Evolutionary conservation across 2,113 vertebrate genomes (phyloP).

Genomic region (Psittacula cyanocephala): DNA sequence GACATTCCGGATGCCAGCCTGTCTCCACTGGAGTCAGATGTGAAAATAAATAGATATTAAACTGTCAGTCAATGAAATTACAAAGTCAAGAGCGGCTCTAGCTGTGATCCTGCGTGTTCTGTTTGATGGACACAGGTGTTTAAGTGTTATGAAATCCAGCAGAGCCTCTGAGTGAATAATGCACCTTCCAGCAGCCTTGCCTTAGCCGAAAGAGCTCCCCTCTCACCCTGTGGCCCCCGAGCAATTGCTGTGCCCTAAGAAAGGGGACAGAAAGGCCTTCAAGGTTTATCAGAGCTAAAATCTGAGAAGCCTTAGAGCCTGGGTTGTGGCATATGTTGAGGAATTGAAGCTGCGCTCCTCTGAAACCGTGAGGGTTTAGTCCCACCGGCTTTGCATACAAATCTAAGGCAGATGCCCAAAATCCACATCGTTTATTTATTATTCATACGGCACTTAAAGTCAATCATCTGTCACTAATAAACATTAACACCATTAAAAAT

Average conservation of each 20-base stretch:
- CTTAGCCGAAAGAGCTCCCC: conserved; percentile 68
- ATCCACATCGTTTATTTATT: conserved; percentile 68
- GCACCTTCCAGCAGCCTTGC: conserved; percentile 66
- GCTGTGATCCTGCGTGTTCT: conserved; percentile 75
- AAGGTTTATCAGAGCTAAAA: conserved; percentile 28
- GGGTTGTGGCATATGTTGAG: neutral
- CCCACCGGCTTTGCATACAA: conserved; percentile 49
- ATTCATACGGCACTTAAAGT: conserved; percentile 71
- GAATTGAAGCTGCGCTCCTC: neutral
- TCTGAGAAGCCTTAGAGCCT: neutral
- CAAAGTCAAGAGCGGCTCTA: conserved; percentile 82
- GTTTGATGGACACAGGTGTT: conserved; percentile 84
- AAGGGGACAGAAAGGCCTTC: conserved; percentile 14
- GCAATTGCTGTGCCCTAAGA: conserved; percentile 10
- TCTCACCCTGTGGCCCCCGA: conserved; percentile 28
- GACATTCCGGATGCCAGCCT: conserved; percentile 81
- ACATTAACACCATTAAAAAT: conserved; percentile 78
- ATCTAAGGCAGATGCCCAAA: conserved; percentile 57
- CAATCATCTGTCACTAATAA: conserved; percentile 75
- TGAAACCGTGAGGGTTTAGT: conserved; percentile 31
- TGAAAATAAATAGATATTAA: conserved; percentile 91
- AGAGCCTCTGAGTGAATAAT: conserved; percentile 70
- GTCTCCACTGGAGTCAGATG: conserved; percentile 82
- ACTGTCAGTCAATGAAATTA: conserved; percentile 89
- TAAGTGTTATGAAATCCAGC: conserved; percentile 80